phyloP scores from a whole-genome alignment of 2,888 invertebrate species.

The Andrena trimmerana region DNA sequence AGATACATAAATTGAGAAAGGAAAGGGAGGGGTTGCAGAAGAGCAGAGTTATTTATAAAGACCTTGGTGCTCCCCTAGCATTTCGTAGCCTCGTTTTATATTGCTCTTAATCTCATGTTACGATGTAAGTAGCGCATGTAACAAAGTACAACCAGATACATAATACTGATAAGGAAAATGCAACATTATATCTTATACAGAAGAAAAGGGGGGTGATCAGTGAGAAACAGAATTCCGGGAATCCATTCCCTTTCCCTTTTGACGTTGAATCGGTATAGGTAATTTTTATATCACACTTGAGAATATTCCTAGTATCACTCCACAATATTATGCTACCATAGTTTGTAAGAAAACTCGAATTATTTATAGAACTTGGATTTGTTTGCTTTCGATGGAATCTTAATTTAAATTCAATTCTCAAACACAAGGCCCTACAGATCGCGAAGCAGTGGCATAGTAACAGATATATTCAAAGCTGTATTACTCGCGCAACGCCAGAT shows the following conservation, averaged over 20 bases:
- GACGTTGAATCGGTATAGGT: background rate
- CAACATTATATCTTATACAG: slow-evolving; percentile 2
- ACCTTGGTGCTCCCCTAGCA: slow-evolving; percentile 45
- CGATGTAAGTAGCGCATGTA: slow-evolving; percentile 19
- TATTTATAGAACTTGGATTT: background rate
- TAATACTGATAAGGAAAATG: slow-evolving; percentile 21
- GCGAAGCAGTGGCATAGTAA: background rate
- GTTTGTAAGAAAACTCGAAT: background rate
- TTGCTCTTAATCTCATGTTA: slow-evolving; percentile 32
- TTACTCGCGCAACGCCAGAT: slow-evolving; percentile 16
- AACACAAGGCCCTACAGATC: background rate
- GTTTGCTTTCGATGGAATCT: background rate
- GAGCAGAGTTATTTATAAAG: slow-evolving; percentile 32
- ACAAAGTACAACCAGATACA: slow-evolving; percentile 35
- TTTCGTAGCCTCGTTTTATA: slow-evolving; percentile 24
- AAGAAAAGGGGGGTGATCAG: background rate
- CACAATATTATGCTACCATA: background rate
- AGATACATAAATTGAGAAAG: slow-evolving; percentile 23
- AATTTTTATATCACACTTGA: background rate
- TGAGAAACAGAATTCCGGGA: background rate
- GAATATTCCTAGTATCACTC: background rate
- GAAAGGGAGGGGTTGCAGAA: background rate
- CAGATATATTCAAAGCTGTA: background rate
- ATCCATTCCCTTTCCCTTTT: background rate
- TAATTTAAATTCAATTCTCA: background rate